A percentile compares a stretch with the other conserved stretches of the same genome.
These are phyloP conservation scores for Corythucha ciliata DNA, from an alignment of 2,888 invertebrate genomes.

Conservation along the genomic window DNA sequence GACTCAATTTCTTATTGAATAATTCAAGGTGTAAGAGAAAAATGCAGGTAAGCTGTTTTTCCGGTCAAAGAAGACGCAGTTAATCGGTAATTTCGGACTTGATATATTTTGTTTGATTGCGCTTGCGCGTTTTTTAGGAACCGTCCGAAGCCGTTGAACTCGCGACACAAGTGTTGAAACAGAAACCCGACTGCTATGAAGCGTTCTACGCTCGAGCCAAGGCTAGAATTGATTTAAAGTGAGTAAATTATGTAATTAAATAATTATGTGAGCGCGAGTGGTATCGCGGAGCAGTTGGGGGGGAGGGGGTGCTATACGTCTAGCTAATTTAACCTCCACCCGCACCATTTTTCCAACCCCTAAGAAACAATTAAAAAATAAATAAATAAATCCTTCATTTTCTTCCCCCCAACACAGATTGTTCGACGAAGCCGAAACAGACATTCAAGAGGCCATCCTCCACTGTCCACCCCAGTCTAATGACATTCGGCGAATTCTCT, in stretches of 20 bases:
- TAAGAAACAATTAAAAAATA: too few species aligned
- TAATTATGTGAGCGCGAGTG: too few species aligned
- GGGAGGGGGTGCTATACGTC: too few species aligned
- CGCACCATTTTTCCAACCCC: too few species aligned
- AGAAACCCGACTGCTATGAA: constrained; percentile 82
- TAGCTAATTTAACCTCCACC: too few species aligned
- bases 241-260: too few species aligned
- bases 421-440: constrained; percentile 64
- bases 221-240: constrained; percentile 67
- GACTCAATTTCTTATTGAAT: constrained; percentile 80
- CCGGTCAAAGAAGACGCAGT: background rate
- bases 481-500: constrained; percentile 64
- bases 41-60: constrained; percentile 65
- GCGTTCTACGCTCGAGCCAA: constrained; percentile 86
- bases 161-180: constrained; percentile 72
- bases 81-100: background rate
- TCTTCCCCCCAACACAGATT: constrained; percentile 45
- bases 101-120: constrained; percentile 19
- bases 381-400: too few species aligned
- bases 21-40: constrained; percentile 89
- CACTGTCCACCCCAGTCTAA: constrained; percentile 58
- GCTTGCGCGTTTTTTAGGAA: constrained; percentile 50
- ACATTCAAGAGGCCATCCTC: constrained; percentile 69
- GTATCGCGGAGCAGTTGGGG: too few species aligned
- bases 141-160: constrained; percentile 76